A percentile compares a stretch with the other conserved stretches of the same genome.
Evolutionary conservation across 2,888 invertebrate species (phyloP).

Genomic region (Cheilosia impressa): DNA sequence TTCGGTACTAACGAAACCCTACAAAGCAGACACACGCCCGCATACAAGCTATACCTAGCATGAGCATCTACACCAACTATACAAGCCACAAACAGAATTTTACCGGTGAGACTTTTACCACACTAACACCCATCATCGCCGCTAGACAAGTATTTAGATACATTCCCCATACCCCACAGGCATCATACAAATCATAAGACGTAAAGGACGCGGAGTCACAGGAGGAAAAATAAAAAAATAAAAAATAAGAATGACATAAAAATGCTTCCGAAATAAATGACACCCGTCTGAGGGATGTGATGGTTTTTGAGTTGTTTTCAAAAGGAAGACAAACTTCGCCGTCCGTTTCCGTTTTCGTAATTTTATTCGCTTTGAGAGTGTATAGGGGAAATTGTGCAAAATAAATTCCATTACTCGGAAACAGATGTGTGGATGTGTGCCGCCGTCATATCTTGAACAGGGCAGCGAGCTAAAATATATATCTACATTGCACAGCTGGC

Average conservation of each 20-base stretch:
- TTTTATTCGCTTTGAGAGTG: constrained; percentile 27
- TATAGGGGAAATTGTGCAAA: constrained; percentile 7
- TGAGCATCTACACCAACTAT: constrained; percentile 5
- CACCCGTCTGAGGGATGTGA: constrained; percentile 58
- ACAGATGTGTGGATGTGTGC: neutral
- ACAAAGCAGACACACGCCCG: constrained; percentile 20
- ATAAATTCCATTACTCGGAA: constrained; percentile 15
- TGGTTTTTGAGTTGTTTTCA: constrained; percentile 51
- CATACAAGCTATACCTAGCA: neutral
- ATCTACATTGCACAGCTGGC: neutral
- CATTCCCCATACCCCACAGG: neutral
- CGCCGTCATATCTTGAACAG: neutral
- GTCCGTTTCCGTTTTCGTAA: constrained; percentile 46
- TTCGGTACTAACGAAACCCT: constrained; percentile 13
- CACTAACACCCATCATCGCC: constrained; percentile 19
- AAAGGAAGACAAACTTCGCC: constrained; percentile 45
- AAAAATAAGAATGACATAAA: constrained; percentile 29
- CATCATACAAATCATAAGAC: neutral
- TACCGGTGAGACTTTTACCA: constrained; percentile 34
- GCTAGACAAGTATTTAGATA: constrained; percentile 44
- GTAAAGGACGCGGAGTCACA: constrained; percentile 1
- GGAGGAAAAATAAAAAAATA: constrained; percentile 3
- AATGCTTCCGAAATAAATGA: constrained; percentile 63
- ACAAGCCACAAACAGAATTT: constrained; percentile 44
- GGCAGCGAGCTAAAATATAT: neutral